Evolutionary conservation across 2,888 invertebrate species (phyloP).

Genomic region (Cephus runcator): DNA sequence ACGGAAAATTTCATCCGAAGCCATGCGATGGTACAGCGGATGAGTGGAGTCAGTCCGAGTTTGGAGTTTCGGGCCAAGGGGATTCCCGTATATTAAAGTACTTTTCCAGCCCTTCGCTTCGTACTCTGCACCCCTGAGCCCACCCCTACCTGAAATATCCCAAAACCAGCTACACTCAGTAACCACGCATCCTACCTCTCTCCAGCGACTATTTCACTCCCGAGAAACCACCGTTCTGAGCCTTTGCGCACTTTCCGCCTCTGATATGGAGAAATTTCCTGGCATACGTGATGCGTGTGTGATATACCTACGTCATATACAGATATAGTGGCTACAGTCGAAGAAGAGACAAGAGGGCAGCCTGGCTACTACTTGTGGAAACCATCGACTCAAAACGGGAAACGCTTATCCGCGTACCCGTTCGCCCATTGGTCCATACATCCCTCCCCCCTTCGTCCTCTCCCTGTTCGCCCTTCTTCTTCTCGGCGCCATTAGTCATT

Average conservation of each 20-base stretch:
- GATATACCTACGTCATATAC: too few relatives aligned
- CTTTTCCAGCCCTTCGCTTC: constrained; percentile 43
- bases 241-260: constrained; percentile 37
- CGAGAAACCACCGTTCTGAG: constrained; percentile 35
- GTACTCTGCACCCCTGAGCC: constrained; percentile 25
- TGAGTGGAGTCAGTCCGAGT: constrained; percentile 48
- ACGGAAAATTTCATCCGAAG: constrained; percentile 60
- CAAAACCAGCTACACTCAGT: not conserved
- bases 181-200: not conserved
- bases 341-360: too few relatives aligned
- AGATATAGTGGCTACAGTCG: too few relatives aligned
- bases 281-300: too few relatives aligned
- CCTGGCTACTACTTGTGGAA: too few relatives aligned
- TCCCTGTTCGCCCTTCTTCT: constrained; percentile 25
- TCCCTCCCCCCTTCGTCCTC: not conserved
- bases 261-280: constrained; percentile 23
- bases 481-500: constrained; percentile 62
- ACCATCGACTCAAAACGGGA: constrained; percentile 5
- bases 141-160: not conserved
- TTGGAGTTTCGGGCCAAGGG: constrained; percentile 56
- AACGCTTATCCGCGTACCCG: constrained; percentile 35
- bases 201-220: constrained; percentile 39
- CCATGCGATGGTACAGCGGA: constrained; percentile 44
- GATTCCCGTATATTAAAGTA: constrained; percentile 61
- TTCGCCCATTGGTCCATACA: too few relatives aligned